These are phyloP conservation scores for Dasyprocta punctata DNA, from an alignment of 2,113 vertebrate genomes.

Conservation along the genomic window DNA sequence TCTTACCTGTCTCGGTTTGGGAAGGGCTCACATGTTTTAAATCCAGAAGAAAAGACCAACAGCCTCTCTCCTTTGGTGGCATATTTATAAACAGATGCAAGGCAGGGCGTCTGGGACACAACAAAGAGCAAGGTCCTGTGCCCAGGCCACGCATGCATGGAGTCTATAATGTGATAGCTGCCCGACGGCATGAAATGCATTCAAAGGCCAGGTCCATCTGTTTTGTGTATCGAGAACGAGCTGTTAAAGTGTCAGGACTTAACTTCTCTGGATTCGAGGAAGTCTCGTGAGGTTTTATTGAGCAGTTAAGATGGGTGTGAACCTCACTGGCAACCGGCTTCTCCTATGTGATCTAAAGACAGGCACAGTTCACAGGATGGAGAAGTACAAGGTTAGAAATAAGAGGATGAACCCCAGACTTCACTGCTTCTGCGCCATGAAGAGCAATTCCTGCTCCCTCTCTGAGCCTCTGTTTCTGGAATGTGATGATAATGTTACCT, in stretches of 20 bases:
- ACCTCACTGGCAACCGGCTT: conserved; percentile 71
- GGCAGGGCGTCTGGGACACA: conserved; percentile 66
- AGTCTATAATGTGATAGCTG: conserved; percentile 24
- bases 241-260: conserved; percentile 84
- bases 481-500: neutral
- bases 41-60: neutral
- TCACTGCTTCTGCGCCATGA: fast-evolving
- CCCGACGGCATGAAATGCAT: conserved; percentile 55
- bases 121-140: conserved; percentile 56
- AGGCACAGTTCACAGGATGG: neutral
- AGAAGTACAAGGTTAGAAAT: neutral
- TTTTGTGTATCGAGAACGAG: conserved; percentile 81
- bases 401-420: neutral
- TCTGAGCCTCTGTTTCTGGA: neutral
- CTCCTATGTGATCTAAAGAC: conserved; percentile 13
- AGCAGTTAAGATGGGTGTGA: conserved; percentile 83
- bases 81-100: conserved; percentile 51
- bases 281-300: conserved; percentile 82
- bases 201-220: conserved; percentile 78
- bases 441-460: neutral
- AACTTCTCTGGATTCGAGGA: conserved; percentile 80
- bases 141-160: neutral
- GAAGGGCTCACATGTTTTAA: neutral
- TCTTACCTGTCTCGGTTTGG: neutral
- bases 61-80: conserved; percentile 68